Evolutionary conservation across 2,113 vertebrate genomes (phyloP).

Genomic region (Mus pahari): DNA sequence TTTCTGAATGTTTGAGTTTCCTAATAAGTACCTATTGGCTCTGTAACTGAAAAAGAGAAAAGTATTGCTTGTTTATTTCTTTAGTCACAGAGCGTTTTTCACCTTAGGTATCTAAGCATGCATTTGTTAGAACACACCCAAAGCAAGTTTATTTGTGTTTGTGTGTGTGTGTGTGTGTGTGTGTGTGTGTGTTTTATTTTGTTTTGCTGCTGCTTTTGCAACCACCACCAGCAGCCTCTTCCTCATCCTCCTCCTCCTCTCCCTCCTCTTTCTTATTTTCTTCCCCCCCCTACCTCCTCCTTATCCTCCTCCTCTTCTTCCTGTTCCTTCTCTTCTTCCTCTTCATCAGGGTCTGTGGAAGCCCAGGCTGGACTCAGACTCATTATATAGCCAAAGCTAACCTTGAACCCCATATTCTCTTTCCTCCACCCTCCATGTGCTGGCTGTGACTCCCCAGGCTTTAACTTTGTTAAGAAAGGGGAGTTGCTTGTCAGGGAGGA

Average conservation of each 20-base stretch:
- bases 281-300: background rate
- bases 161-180: background rate
- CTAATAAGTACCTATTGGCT: conserved; percentile 7
- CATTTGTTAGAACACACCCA: background rate
- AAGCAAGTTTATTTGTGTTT: background rate
- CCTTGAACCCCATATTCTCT: background rate
- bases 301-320: background rate
- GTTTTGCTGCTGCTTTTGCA: background rate
- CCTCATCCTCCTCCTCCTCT: too few species aligned
- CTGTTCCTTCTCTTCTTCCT: background rate
- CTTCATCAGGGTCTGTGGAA: background rate
- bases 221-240: background rate
- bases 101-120: background rate
- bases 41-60: conserved; percentile 16
- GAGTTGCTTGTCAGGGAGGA: background rate
- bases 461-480: background rate
- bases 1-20: conserved; percentile 39
- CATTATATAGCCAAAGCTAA: background rate
- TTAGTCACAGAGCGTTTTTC: background rate
- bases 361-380: background rate
- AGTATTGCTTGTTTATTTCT: background rate
- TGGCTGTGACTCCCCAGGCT: background rate
- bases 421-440: background rate
- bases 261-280: too few species aligned
- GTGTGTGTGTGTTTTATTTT: background rate